phyloP scores from a whole-genome alignment of 2,113 vertebrate species.

The Daphoenositta chrysoptera region DNA sequence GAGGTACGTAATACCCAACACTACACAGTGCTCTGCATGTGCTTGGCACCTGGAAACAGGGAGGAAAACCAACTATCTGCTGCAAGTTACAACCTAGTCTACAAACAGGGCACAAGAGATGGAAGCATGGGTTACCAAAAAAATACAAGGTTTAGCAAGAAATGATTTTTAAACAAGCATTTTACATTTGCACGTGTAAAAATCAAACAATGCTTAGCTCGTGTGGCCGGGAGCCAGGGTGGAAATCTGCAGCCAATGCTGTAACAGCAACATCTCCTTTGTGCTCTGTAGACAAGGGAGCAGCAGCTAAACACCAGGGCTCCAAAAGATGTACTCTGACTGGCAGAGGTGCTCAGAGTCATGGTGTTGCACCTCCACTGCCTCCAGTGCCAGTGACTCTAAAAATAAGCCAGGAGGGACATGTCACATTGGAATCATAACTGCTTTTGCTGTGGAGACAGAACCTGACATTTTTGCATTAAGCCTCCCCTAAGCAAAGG shows the following conservation, averaged over 20 bases:
- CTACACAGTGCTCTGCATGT: not conserved
- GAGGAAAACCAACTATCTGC: not conserved
- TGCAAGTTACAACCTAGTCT: not conserved
- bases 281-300: not conserved
- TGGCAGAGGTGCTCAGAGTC: not conserved
- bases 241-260: not conserved
- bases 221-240: not conserved
- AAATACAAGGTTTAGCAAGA: not conserved
- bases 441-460: not conserved
- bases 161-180: not conserved
- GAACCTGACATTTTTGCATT: not conserved
- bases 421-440: not conserved
- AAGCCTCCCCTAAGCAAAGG: not conserved
- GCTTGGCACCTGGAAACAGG: not conserved
- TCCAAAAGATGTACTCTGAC: not conserved
- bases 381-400: not conserved
- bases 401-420: not conserved
- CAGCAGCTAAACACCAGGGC: not conserved
- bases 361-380: not conserved
- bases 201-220: not conserved
- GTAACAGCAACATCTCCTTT: not conserved
- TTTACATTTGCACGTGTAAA: not conserved
- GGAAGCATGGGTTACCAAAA: not conserved
- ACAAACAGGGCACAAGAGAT: not conserved
- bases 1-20: not conserved